These are phyloP conservation scores for Phoenicopterus ruber DNA, from an alignment of 2,113 vertebrate species.

Conservation along the genomic window DNA sequence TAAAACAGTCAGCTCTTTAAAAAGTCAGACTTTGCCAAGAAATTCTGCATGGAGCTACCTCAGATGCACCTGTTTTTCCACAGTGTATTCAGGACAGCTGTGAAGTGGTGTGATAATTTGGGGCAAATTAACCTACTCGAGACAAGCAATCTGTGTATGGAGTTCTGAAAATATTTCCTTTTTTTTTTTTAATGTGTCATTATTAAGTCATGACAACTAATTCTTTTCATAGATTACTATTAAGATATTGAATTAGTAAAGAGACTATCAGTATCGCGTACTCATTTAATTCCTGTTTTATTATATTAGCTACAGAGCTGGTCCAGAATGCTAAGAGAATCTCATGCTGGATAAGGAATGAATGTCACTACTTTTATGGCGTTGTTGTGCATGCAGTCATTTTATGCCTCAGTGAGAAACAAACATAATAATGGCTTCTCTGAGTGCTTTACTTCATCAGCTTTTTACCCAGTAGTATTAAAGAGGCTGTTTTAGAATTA, in stretches of 20 bases:
- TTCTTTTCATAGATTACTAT: not conserved
- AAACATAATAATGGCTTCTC: not conserved
- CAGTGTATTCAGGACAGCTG: not conserved
- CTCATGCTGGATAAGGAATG: not conserved
- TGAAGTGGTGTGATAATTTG: not conserved
- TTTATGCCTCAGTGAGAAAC: conserved; percentile 47
- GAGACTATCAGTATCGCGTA: not conserved
- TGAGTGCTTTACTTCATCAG: not conserved
- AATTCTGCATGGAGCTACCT: not conserved
- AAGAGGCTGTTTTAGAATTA: conserved; percentile 4
- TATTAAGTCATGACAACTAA: not conserved
- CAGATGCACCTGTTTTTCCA: not conserved
- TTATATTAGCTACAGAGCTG: not conserved
- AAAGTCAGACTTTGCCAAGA: not conserved
- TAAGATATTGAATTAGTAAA: not conserved
- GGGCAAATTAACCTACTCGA: not conserved
- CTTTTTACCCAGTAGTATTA: conserved; percentile 3
- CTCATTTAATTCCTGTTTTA: not conserved
- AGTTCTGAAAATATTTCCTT: not conserved
- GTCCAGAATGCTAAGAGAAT: not conserved
- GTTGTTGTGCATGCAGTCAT: conserved; percentile 27
- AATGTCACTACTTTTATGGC: conserved; percentile 13
- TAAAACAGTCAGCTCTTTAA: not conserved
- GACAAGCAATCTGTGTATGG: not conserved
- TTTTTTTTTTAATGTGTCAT: not conserved